A percentile compares a stretch with the other conserved stretches of the same genome.
phyloP scores from a whole-genome alignment of 2,888 invertebrate genomes.

The Adineta ricciae region DNA sequence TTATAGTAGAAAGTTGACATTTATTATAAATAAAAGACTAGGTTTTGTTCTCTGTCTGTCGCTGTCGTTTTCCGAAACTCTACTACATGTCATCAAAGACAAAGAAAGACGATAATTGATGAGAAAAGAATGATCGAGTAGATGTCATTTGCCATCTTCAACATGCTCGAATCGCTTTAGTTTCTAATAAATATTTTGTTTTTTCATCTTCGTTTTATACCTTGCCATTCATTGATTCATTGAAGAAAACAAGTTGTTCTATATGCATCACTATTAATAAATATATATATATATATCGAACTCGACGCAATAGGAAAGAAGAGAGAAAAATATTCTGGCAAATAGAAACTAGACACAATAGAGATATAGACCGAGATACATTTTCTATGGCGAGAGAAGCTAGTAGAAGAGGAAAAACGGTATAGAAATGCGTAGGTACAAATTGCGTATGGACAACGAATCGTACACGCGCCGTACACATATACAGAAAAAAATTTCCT shows the following conservation, averaged over 20 bases:
- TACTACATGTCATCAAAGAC: not conserved
- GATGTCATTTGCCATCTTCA: not conserved
- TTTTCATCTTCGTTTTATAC: not conserved
- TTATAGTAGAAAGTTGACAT: not conserved
- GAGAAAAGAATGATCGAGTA: slow-evolving; percentile 2
- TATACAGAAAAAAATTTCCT: not conserved
- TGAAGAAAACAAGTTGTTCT: slow-evolving; percentile 5
- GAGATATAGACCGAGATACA: not conserved
- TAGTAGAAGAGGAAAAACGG: not conserved
- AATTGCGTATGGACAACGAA: slow-evolving; percentile 13
- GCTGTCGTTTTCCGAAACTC: not conserved
- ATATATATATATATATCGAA: not conserved
- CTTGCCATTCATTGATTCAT: not conserved
- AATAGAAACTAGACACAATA: not conserved
- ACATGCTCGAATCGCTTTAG: not conserved
- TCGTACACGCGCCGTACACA: not conserved
- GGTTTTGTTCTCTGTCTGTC: not conserved
- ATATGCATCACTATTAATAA: not conserved
- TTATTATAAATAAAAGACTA: not conserved
- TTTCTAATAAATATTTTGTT: not conserved
- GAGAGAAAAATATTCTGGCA: not conserved
- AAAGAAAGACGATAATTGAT: not conserved
- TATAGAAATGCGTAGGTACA: not conserved
- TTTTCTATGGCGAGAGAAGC: not conserved
- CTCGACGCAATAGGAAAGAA: not conserved